Evolutionary conservation across 2,797 vertebrate genomes (phyloP), one percentile per base, ranked within the genome.

Genomic region (Zonotrichia albicollis): DNA sequence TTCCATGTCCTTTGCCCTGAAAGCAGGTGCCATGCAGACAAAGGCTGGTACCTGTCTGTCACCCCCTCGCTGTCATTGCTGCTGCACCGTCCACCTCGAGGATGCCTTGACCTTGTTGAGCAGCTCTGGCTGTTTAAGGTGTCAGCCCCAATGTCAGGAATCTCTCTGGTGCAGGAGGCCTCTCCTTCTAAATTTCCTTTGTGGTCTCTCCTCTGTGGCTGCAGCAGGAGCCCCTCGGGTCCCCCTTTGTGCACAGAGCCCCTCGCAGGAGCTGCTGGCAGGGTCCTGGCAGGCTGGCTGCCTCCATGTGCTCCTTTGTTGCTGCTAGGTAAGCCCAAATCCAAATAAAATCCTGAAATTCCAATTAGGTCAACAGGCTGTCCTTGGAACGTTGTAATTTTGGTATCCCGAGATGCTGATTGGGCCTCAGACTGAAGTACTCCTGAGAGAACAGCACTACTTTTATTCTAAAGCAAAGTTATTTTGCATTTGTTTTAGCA

Each of bases 131-230:
- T 95, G 57, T 85, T 87, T 64, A 82, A 94, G 84, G 83, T 92
- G 95, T 91, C 81, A 90, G 81, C 74, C 75, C 60, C n/a, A 89
- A 78, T 88, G 90, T 81, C 90, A 94, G 97, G 96, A 95, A 96
- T 97, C 65, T 48, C 65, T 94, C 74, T 86, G 58, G 81, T 20
- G 66, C 90, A 72, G 58, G 65, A 95, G 94, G 92, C 95, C 78
- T 94, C 89, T 75, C 0, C 1, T 92, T 91, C 95, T 97, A 95
- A 96, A 96, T 96, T 90, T 96, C 86, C 81, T 77, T 83, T 95
- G 64, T 68, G 70, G 84, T 96, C 71, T 65, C 90, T 93, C 51
- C 84, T 89, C 62, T 89, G 84, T 81, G 76, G 71, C 86, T 95
- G 68, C 79, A 92, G 92, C 85, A 73, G 82, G 95, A 82, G 92